Evolutionary conservation across 1,140 invertebrate genomes (phyloP).

Genomic region (Drosophila serrata): DNA sequence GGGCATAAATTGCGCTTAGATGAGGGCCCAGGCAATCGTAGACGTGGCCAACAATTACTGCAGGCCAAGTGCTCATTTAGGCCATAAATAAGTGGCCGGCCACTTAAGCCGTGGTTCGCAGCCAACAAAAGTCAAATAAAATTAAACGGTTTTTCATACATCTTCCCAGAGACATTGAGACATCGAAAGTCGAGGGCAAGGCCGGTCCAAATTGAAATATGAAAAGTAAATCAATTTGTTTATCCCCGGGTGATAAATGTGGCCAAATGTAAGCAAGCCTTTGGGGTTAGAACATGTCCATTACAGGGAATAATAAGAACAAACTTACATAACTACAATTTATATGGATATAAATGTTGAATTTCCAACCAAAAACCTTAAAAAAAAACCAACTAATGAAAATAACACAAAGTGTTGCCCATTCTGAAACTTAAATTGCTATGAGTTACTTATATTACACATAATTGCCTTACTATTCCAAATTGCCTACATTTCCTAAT

Average conservation of each 20-base stretch:
- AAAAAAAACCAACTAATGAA: too few relatives aligned
- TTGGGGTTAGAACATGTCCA: background rate
- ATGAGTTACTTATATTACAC: background rate
- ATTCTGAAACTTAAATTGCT: too few relatives aligned
- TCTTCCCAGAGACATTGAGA: slow-evolving; percentile 35
- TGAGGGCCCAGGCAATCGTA: slow-evolving; percentile 25
- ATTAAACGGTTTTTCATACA: slow-evolving; percentile 57
- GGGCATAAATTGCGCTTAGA: slow-evolving; percentile 62
- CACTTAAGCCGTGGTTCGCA: slow-evolving; percentile 51
- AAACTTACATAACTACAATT: background rate
- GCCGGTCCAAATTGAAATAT: slow-evolving; percentile 38
- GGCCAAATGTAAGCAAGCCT: slow-evolving; percentile 4
- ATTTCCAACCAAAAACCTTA: too few relatives aligned
- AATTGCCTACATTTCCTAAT: background rate
- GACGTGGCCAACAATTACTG: slow-evolving; percentile 48
- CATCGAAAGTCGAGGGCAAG: slow-evolving; percentile 48
- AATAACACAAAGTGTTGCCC: background rate
- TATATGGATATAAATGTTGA: too few relatives aligned
- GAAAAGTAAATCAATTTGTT: slow-evolving; percentile 37
- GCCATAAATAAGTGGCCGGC: slow-evolving; percentile 51
- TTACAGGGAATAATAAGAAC: too few relatives aligned
- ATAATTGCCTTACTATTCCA: too few relatives aligned
- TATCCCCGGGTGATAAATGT: slow-evolving; percentile 9
- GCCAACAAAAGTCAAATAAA: slow-evolving; percentile 67
- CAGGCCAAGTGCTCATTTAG: slow-evolving; percentile 57